Evolutionary conservation across 2,888 invertebrate species (phyloP).

Genomic region (Balanococcus diminutus): DNA sequence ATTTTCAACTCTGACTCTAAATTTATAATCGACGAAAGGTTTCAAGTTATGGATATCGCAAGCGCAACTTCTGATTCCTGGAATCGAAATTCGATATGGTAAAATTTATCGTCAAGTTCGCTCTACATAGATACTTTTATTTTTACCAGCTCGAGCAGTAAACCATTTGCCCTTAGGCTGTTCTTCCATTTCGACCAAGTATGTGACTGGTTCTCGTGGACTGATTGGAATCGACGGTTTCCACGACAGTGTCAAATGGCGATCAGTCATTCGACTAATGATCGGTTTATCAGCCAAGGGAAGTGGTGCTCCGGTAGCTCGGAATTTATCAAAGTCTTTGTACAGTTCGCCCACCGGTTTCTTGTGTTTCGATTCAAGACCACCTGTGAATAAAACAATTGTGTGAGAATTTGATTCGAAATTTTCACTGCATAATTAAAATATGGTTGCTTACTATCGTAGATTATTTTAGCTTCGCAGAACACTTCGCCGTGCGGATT

Average conservation of each 20-base stretch:
- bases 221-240: slow-evolving; percentile 88
- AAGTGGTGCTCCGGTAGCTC: slow-evolving; percentile 81
- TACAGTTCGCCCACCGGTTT: slow-evolving; percentile 72
- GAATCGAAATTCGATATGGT: slow-evolving; percentile 45
- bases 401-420: too few species aligned
- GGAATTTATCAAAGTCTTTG: slow-evolving; percentile 81
- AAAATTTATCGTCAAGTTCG: not conserved
- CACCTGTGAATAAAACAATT: too few species aligned
- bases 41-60: slow-evolving; percentile 89
- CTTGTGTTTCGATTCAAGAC: slow-evolving; percentile 66
- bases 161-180: slow-evolving; percentile 92
- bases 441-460: slow-evolving; percentile 71
- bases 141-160: slow-evolving; percentile 75
- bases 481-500: slow-evolving; percentile 84
- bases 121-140: not conserved
- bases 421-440: not conserved
- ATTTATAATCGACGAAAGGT: slow-evolving; percentile 93
- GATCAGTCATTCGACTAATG: slow-evolving; percentile 89
- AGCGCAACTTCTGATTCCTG: slow-evolving; percentile 78
- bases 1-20: slow-evolving; percentile 94
- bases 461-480: slow-evolving; percentile 79
- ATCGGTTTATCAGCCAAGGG: slow-evolving; percentile 89
- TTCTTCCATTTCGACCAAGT: slow-evolving; percentile 91
- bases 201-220: slow-evolving; percentile 88
- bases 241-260: slow-evolving; percentile 89